A percentile compares a stretch with the other conserved stretches of the same genome.
phyloP scores from a whole-genome alignment of 92 coral and sea anemone genomes.

The Virgularia gustaviana region DNA sequence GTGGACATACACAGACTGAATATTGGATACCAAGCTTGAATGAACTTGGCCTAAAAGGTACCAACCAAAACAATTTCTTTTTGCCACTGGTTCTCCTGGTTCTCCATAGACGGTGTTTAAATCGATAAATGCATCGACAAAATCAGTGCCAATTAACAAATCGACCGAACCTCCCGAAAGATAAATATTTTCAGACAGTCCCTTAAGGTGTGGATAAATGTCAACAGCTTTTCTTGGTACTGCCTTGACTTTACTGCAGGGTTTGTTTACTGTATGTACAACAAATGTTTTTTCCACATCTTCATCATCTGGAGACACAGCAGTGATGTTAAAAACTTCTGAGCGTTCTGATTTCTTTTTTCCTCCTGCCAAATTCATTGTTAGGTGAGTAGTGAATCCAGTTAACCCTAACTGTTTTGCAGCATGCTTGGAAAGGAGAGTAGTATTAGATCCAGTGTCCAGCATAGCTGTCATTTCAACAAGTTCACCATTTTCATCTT shows the following conservation, averaged over 20 bases:
- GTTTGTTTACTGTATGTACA: slow-evolving; percentile 62
- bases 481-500: slow-evolving; percentile 44
- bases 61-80: slow-evolving; percentile 65
- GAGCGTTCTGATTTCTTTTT: slow-evolving; percentile 54
- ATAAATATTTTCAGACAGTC: slow-evolving; percentile 34
- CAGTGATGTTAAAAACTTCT: slow-evolving; percentile 45
- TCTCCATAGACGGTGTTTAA: slow-evolving; percentile 33
- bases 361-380: slow-evolving; percentile 69
- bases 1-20: slow-evolving; percentile 47
- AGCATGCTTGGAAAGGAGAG: slow-evolving; percentile 46
- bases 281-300: slow-evolving; percentile 40
- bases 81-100: slow-evolving; percentile 57
- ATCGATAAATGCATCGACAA: slow-evolving; percentile 56
- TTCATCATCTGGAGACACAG: slow-evolving; percentile 49
- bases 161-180: slow-evolving; percentile 52
- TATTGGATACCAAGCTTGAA: background rate
- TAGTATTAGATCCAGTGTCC: slow-evolving; percentile 55
- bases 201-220: slow-evolving; percentile 38
- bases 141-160: slow-evolving; percentile 58
- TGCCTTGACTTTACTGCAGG: slow-evolving; percentile 60
- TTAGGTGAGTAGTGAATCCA: slow-evolving; percentile 50
- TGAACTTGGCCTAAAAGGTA: slow-evolving; percentile 50
- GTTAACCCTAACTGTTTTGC: slow-evolving; percentile 46
- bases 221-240: slow-evolving; percentile 36
- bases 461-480: slow-evolving; percentile 59